phyloP scores from a whole-genome alignment of 2,113 vertebrate species.

The Scomber colias region DNA sequence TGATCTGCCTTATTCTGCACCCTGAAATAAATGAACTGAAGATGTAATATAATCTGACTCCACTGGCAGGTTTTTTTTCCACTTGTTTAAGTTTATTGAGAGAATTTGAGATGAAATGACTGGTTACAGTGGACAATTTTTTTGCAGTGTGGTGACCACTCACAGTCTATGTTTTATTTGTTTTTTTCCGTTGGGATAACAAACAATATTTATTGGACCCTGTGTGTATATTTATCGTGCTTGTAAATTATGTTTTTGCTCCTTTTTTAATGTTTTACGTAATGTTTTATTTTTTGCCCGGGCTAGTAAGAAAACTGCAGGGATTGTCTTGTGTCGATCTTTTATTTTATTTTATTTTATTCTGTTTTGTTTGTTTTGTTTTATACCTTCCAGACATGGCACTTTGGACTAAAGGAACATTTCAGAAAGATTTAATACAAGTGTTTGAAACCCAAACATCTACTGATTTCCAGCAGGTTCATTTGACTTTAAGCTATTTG shows the following conservation, averaged over 20 bases:
- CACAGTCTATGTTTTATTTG: slow-evolving; percentile 47
- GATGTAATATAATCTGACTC: not conserved
- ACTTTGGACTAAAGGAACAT: slow-evolving; percentile 73
- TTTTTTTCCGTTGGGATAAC: slow-evolving; percentile 37
- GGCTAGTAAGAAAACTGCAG: slow-evolving; percentile 63
- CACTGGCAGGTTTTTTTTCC: slow-evolving; percentile 43
- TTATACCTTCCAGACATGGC: slow-evolving; percentile 67
- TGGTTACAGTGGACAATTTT: slow-evolving; percentile 31
- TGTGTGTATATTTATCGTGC: slow-evolving; percentile 83
- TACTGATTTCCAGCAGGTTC: too few species aligned
- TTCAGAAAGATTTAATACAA: slow-evolving; percentile 55
- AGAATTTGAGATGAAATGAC: slow-evolving; percentile 39
- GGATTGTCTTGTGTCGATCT: slow-evolving; percentile 62
- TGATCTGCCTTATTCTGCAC: slow-evolving; percentile 30
- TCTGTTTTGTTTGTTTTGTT: slow-evolving; percentile 52
- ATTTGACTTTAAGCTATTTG: slow-evolving; percentile 39
- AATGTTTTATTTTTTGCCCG: slow-evolving; percentile 37
- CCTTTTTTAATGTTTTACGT: slow-evolving; percentile 56
- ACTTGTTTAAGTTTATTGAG: slow-evolving; percentile 4
- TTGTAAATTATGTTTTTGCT: slow-evolving; percentile 77
- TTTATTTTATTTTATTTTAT: slow-evolving; percentile 29
- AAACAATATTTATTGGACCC: slow-evolving; percentile 81
- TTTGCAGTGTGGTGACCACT: slow-evolving; percentile 46
- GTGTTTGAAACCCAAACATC: slow-evolving; percentile 45
- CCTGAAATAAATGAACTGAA: not conserved